A percentile compares a stretch with the other conserved stretches of the same genome.
These are phyloP conservation scores for Furcifer pardalis DNA, from an alignment of 2,797 vertebrate species.

Conservation along the genomic window DNA sequence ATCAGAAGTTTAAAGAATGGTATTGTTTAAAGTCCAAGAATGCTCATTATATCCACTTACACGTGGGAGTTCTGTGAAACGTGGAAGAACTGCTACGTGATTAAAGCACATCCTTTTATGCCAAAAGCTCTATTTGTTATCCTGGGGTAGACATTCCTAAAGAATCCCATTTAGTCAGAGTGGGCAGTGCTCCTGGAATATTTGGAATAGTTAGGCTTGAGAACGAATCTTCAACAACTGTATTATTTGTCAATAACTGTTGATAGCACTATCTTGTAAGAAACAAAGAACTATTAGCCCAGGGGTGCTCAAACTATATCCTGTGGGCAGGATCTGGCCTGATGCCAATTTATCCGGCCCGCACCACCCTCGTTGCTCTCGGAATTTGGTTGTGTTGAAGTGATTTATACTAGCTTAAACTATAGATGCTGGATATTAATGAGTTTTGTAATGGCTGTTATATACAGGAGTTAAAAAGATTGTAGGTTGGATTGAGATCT, in stretches of 20 bases:
- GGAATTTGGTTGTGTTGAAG: neutral
- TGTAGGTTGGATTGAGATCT: neutral
- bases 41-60: neutral
- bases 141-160: too few relatives aligned
- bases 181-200: neutral
- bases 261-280: too few relatives aligned
- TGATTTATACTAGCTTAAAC: neutral
- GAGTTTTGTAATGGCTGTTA: neutral
- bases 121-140: neutral
- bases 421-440: neutral
- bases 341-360: too few relatives aligned
- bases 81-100: neutral
- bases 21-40: neutral
- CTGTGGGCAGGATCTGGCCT: too few relatives aligned
- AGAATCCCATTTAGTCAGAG: neutral
- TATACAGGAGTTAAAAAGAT: neutral
- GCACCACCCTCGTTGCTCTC: too few relatives aligned
- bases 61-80: neutral
- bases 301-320: too few relatives aligned
- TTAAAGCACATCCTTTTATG: neutral
- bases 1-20: neutral
- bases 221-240: too few relatives aligned
- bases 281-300: too few relatives aligned
- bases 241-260: too few relatives aligned
- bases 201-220: neutral